Evolutionary conservation across 2,888 invertebrate species (phyloP), one percentile per base, ranked within the genome.

Genomic region (Epistrophe eligans): DNA sequence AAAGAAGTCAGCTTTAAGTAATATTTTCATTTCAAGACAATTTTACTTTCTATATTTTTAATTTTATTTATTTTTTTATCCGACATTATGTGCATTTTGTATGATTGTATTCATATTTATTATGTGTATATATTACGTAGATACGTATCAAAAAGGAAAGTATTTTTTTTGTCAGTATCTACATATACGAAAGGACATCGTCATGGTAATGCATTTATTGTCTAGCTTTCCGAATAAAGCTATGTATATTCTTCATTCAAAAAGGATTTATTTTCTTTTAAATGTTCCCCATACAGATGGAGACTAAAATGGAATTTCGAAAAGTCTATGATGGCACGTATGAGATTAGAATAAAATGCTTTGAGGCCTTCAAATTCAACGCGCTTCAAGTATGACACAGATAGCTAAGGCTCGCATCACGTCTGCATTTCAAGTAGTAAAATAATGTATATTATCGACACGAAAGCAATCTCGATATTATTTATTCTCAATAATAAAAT

Each of bases 261-360:
- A 50, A 35, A 19, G 67, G 19, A 15, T 62, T 45, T 32, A 45
- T 32, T 32, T 13, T 11, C 45, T 32, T 32, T 13, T 11, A n/a
- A 43, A 45, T 64, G 45, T 45, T 64, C 3, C 5, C 15, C 13
- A 60, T 60, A 15, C 40, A 17, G 1, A 52, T 13, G 13, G 24
- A 52, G 19, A 50, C 4, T 52, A 15, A 67, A n/a, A 52, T 19
- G 38, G 35, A 35, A 52, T 52, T 15, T 35, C 15, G 3, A 67
- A 43, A 66, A 50, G 15, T 35, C 32, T 45, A 11, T 66, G 67
- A 67, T 67, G 67, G 67, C 67, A 67, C 67, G 67, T 67, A 50
- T 48, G 17, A 19, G 67, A 52, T 70, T 52, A 52, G 67, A 38
- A 70, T 52, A 24, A 70, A 38, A 52, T 52, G 0, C 67, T 70